Percentiles rank a stretch among this genome's conserved stretches.
These are phyloP conservation scores for Pemphigus obesinymphae DNA, from an alignment of 1,140 invertebrate genomes.

Conservation along the genomic window DNA sequence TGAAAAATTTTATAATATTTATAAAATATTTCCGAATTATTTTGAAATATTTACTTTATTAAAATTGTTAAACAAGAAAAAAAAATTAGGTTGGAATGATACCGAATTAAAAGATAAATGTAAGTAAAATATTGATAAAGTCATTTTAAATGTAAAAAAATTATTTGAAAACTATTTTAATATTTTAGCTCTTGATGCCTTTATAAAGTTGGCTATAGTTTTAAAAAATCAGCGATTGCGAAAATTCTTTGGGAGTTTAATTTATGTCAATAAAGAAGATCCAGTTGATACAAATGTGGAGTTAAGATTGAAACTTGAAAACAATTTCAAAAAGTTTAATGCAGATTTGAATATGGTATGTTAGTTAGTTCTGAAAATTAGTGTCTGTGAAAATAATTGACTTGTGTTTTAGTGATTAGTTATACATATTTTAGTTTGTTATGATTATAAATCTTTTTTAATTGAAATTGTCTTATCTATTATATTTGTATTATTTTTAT, in stretches of 20 bases:
- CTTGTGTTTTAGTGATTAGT: not conserved
- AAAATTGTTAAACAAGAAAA: not conserved
- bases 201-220: constrained; percentile 2
- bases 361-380: not conserved
- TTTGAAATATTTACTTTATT: constrained; percentile 31
- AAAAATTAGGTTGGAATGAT: constrained; percentile 26
- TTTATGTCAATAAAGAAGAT: not conserved
- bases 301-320: not conserved
- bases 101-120: not conserved
- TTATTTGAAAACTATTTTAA: not conserved
- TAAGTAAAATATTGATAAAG: not conserved
- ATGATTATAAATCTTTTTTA: too few species aligned
- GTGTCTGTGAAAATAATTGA: too few species aligned
- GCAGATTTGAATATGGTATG: not conserved
- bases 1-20: constrained; percentile 23
- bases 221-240: not conserved
- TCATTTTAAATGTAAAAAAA: not conserved
- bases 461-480: too few species aligned
- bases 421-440: not conserved
- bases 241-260: not conserved
- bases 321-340: constrained; percentile 6
- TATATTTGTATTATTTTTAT: too few species aligned
- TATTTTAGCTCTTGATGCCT: constrained; percentile 1
- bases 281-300: constrained; percentile 8
- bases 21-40: constrained; percentile 13